Evolutionary conservation across 2,888 invertebrate species (phyloP), one percentile per base, ranked within the genome.

Genomic region (Trichopoda pennipes): DNA sequence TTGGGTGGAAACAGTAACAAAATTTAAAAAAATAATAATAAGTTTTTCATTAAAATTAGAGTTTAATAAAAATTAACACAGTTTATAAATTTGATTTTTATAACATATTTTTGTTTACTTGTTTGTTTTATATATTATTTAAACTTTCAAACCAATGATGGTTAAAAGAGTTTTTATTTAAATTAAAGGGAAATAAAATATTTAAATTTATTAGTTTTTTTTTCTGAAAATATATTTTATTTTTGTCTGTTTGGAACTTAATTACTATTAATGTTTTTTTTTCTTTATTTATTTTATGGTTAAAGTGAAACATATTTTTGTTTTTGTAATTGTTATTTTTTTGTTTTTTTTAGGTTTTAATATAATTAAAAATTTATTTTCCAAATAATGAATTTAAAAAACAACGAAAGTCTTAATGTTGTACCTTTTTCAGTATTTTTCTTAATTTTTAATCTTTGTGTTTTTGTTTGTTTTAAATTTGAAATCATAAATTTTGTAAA

Each of bases 401-500:
- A 68, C 3, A 75, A 81, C 28, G 84, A 83, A 85, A 81, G 49
- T 84, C 84, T 80, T 84, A 85, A 85, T 86, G 84, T 88, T 88
- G 89, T 88, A 88, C 88, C 89, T 88, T 86, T 86, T 86, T 87
- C 88, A 89, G 88, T 88, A 51, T 76, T 61, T 61, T 55, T 55
- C 28, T n/a, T 16, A 49, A 16, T 69, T 44, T 44, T n/a, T 28
- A 38, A 64, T n/a, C 17, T 66, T 85, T 86, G 80, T 81, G 81
- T 85, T 82, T 53, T 68, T 80, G 81, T 83, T 69, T 69, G 58
- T 80, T 47, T 64, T 66, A 74, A 72, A n/a, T 51, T 73, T 78
- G 51, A 83, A 81, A 73, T 76, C 69, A 85, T 84, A 69, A 80
- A 83, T 85, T 83, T 55, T 80, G 69, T 56, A 82, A 84, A 85